Evolutionary conservation across 2,113 vertebrate species (phyloP).

Genomic region (Eira barbara): DNA sequence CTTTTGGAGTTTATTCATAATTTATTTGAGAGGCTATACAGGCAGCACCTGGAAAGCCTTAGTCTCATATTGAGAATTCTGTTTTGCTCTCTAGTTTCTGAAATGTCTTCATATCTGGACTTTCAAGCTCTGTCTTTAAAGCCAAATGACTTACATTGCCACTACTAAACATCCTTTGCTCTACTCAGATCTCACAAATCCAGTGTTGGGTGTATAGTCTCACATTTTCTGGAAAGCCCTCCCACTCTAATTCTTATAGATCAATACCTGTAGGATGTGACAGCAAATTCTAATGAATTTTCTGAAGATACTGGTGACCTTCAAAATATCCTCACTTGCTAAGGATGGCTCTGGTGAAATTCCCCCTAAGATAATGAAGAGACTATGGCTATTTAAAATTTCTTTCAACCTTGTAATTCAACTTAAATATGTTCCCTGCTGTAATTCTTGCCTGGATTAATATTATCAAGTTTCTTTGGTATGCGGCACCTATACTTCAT

Average conservation of each 20-base stretch:
- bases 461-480: background rate
- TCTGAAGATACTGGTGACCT: background rate
- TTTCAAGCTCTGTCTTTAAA: background rate
- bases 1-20: background rate
- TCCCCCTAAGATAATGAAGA: background rate
- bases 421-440: background rate
- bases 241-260: background rate
- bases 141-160: background rate
- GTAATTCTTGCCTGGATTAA: background rate
- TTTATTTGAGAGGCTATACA: background rate
- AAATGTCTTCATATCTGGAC: background rate
- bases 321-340: background rate
- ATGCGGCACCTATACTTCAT: background rate
- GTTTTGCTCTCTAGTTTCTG: background rate
- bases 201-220: background rate
- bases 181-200: background rate
- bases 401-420: background rate
- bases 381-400: background rate
- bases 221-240: background rate
- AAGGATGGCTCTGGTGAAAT: background rate
- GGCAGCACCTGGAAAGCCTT: background rate
- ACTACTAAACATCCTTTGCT: background rate
- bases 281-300: background rate
- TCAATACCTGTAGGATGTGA: background rate
- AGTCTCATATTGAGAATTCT: background rate